Percentiles rank a stretch among this genome's conserved stretches.
Evolutionary conservation across 2,888 invertebrate genomes (phyloP).

Genomic region (Tolmerus cingulatus): DNA sequence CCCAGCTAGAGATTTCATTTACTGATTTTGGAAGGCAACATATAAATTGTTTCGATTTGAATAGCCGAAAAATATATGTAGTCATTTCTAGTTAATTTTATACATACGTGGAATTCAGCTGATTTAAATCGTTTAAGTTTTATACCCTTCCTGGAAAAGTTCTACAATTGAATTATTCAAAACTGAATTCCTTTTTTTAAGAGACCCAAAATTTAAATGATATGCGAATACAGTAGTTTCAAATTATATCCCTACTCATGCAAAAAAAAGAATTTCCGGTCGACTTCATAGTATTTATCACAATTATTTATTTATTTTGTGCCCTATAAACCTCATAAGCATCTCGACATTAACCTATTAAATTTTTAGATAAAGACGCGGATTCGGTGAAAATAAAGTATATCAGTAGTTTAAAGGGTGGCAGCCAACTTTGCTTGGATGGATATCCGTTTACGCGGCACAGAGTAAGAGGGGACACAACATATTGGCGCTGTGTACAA

Average conservation of each 20-base stretch:
- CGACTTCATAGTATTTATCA: neutral
- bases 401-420: slow-evolving; percentile 56
- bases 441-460: slow-evolving; percentile 58
- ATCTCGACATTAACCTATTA: neutral
- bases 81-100: no score
- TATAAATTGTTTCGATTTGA: no score
- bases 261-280: neutral
- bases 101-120: no score
- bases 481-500: slow-evolving; percentile 60
- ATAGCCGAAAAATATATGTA: no score
- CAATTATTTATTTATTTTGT: neutral
- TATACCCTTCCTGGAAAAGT: no score
- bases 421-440: slow-evolving; percentile 56
- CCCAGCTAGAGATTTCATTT: no score
- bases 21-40: neutral
- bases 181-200: no score
- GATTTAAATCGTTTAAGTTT: no score
- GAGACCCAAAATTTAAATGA: no score
- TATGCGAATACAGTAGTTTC: no score
- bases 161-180: no score
- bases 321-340: neutral
- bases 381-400: slow-evolving; percentile 46
- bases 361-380: slow-evolving; percentile 6
- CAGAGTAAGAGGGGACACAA: slow-evolving; percentile 55
- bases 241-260: no score